Base-by-base conservation (phyloP, 2,797 vertebrate genomes). In the Cyclopterus lumpus region DNA sequence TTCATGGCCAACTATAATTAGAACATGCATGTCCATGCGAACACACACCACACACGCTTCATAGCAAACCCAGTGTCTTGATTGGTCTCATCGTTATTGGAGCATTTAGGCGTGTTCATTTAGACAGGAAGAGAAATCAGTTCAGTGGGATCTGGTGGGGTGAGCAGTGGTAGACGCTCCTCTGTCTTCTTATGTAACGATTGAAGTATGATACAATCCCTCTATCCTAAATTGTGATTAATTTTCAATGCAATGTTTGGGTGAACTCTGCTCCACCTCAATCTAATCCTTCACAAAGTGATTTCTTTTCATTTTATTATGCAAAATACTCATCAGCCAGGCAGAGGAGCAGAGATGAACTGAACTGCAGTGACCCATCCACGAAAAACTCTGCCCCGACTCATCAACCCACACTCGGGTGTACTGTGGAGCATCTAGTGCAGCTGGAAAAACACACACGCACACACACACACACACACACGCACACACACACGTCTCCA, bases 391-490 rank as follows among this genome's bases (percentile, higher is more conserved):
- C 67, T 60, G 53, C 73, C 81, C 67, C 63, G 71, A 74, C 38
- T 64, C 20, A 68, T 76, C 79, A 74, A 75, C 83, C 77, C 85
- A 89, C 84, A 63, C 71, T 57, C 34, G 75, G 72, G 85, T 75
- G 76, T 68, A 85, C 80, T 79, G 79, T 80, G 62, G 80, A 81
- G 83, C 51, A 63, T 70, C 74, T 40, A 59, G 63, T 71, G 66
- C 87, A 87, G 88, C 89, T 90, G 90, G 76, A 86, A 88, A 88
- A 93, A 90, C 67, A 87, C 65, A 62, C 38, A 42, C 48, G 28
- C 68, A 79, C 53, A 71, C 60, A 67, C 75, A 73, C 38, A 90
- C 66, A 85, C 65, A 61, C 36, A 36, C 48, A 11, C 71, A 66
- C 26, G 59, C 55, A 68, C 34, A 72, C 66, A 68, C 34, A 60